Percentiles rank a stretch among this genome's conserved stretches.
Conservation (phyloP, 1,140 invertebrate genomes). For the Lasioglossum baleicum region DNA sequence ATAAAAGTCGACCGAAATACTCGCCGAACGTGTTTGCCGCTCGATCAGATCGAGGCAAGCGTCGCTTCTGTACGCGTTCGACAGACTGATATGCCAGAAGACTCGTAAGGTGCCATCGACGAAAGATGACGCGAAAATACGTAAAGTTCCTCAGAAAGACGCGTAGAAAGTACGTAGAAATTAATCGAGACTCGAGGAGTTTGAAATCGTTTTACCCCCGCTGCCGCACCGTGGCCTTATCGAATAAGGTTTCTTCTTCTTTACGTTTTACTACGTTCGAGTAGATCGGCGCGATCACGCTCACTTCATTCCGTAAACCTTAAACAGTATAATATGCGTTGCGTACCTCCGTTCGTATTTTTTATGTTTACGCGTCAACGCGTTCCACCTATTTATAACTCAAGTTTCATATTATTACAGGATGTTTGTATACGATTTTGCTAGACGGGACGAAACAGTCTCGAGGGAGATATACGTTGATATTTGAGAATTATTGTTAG, state of each 20-base stretch:
- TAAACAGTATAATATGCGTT: background rate
- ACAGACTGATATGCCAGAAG: constrained; percentile 27
- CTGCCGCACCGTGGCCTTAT: background rate
- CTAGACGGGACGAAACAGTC: constrained; percentile 10
- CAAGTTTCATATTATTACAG: constrained; percentile 30
- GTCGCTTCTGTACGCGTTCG: constrained; percentile 3
- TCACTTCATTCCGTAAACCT: no score
- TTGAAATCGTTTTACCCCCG: background rate
- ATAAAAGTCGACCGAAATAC: background rate
- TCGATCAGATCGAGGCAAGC: background rate
- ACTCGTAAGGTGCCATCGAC: constrained; percentile 40
- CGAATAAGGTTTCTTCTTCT: background rate
- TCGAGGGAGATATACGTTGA: background rate
- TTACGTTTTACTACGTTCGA: background rate
- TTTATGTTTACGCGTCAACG: constrained; percentile 18
- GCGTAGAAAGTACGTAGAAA: constrained; percentile 4
- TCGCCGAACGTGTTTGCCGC: background rate
- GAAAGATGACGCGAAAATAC: constrained; percentile 25
- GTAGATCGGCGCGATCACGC: no score
- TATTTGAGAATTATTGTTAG: constrained; percentile 22
- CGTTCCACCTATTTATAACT: constrained; percentile 36
- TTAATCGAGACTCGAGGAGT: constrained; percentile 19
- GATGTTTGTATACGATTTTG: constrained; percentile 47
- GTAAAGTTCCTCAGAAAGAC: constrained; percentile 33
- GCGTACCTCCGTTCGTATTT: background rate